Evolutionary conservation across 2,888 invertebrate species (phyloP), one percentile per base, ranked within the genome.

Genomic region (Stictocephala bisonia): DNA sequence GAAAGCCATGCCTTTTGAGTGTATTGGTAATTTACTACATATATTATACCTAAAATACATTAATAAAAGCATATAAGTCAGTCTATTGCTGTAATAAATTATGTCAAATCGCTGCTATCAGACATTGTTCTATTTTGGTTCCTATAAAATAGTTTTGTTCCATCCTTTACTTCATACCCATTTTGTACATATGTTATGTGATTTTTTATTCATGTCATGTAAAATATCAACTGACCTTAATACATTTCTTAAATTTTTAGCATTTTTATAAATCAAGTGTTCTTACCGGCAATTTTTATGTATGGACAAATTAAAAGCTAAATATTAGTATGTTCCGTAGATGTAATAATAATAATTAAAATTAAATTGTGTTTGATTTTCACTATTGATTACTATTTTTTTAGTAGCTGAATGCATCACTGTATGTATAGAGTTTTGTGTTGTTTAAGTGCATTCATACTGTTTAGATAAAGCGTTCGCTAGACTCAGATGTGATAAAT

Each of bases 221-320:
- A 22, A 26, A 64, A 64, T 26, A 44, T 27, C 64, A 44, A 44
- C 27, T 22, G 44, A 64, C 64, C 44, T 64, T 64, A 44, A 64
- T 18, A 44, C 41, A 64, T 41, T 64, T 64, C 44, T 64, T 64
- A 64, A 64, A 64, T 64, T 64, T 64, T 41, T 64, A 64, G 64
- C 40, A 64, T 64, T 64, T 64, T 64, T 64, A 64, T 44, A 44
- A 64, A 64, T 64, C 64, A 64, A 64, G 64, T 64, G 64, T 64
- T 64, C 64, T 64, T 64, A 64, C 27, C 64, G 64, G 64, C 64
- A 64, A 64, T 64, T 64, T 64, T 41, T 64, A 60, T 60, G 60
- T 60, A 60, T 20, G 60, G 31, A 60, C 60, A 29, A 60, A n/a
- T 35, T 29, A n/a, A 27, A 60, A 60, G 60, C 60, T 40, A 60